Evolutionary conservation across 2,113 vertebrate species (phyloP).

Genomic region (Eidolon helvum): DNA sequence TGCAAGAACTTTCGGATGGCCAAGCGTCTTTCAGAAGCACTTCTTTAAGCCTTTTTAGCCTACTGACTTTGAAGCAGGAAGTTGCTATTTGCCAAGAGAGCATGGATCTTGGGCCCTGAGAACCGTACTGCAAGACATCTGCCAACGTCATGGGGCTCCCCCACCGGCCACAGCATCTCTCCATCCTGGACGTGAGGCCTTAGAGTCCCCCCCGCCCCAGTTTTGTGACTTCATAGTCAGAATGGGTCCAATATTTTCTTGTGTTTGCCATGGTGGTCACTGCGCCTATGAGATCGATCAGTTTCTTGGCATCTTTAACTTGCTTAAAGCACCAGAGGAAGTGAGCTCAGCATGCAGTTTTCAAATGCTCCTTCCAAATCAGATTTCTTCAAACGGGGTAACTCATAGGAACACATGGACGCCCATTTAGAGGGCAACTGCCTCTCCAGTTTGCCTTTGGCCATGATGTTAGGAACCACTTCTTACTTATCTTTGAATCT

Average conservation of each 20-base stretch:
- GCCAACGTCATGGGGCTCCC: not conserved
- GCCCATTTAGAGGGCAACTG: not conserved
- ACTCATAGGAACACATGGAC: not conserved
- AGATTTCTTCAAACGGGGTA: constrained; percentile 14
- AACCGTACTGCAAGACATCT: not conserved
- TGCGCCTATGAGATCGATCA: not conserved
- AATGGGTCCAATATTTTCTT: not conserved
- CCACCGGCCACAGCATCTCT: not conserved
- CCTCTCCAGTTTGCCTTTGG: not conserved
- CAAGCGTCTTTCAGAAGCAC: constrained; percentile 40
- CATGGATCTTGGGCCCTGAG: not conserved
- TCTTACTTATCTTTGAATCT: constrained; percentile 23
- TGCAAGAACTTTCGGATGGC: constrained; percentile 28
- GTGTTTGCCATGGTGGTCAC: not conserved
- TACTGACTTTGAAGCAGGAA: constrained; percentile 53
- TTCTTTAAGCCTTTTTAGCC: constrained; percentile 49
- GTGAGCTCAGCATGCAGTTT: constrained; percentile 40
- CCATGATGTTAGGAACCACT: not conserved
- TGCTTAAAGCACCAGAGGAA: not conserved
- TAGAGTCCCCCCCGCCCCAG: not conserved
- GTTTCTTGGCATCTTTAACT: not conserved
- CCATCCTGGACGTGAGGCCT: not conserved
- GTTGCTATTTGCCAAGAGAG: constrained; percentile 49
- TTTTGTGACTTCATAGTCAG: not conserved
- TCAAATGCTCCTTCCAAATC: constrained; percentile 47